Evolutionary conservation across 2,888 invertebrate genomes (phyloP), one percentile per base, ranked within the genome.

Genomic region (Cephus runcator): DNA sequence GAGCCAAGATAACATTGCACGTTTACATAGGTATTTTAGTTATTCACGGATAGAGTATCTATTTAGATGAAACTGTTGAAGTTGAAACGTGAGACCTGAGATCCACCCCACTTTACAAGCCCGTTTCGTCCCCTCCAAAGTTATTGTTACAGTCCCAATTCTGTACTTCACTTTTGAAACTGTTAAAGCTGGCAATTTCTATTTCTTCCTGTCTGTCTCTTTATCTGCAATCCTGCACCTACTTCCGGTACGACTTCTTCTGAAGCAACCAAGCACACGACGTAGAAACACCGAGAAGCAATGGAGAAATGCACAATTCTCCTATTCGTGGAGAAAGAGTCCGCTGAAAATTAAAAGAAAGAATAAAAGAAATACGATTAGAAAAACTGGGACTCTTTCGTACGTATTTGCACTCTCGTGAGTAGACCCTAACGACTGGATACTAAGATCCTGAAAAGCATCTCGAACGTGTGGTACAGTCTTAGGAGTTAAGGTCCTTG

Each of bases 391-490:
- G 15, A 34, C 36, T 23, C 75, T n/a, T 40, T 75, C 75, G 75
- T 15, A 30, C 75, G 78, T 77, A 80, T 80, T 85, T 81, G 80
- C 83, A 83, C 84, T 78, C 73, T 80, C 81, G 83, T 83, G 81
- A 86, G 85, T 85, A 85, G 80, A 79, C 71, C 73, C 81, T 80
- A 79, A 79, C 80, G 85, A 84, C 84, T 83, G 83, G 80, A 75
- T 81, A 77, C 75, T 75, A 84, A 83, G 15, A 56, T 76, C 40
- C 80, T 83, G 78, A 83, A 79, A 87, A 87, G 85, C 84, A 85
- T 87, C 87, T 87, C 86, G 86, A 88, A 86, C 84, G 84, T 83
- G 86, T 85, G 84, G 81, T 86, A 86, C 90, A 89, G 90, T 89
- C 88, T 86, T 87, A 85, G 87, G 85, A 86, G 86, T 83, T 86